These are phyloP conservation scores for Tachina fera DNA, from an alignment of 2,888 invertebrate genomes.

Conservation along the genomic window DNA sequence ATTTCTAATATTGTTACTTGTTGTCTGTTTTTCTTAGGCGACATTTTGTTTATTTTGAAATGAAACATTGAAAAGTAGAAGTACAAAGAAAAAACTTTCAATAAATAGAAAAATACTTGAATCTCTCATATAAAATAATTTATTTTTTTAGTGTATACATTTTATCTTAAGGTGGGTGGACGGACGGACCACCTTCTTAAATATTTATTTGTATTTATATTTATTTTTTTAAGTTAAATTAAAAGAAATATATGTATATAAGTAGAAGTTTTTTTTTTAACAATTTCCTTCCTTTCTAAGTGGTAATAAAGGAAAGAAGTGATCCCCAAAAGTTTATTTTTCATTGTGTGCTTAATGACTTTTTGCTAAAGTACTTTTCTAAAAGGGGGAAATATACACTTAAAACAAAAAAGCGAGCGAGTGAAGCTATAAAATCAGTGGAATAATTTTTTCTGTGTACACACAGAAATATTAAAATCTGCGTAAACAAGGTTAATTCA, in stretches of 20 bases:
- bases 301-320: constrained; percentile 2
- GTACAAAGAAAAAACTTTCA: neutral
- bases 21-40: constrained; percentile 37
- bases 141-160: neutral
- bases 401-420: neutral
- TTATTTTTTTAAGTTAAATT: neutral
- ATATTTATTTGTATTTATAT: neutral
- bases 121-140: neutral
- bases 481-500: no score
- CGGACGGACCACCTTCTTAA: no score
- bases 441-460: neutral
- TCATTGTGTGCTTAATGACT: neutral
- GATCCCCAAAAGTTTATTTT: constrained; percentile 13
- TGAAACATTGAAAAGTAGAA: constrained; percentile 22
- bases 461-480: neutral
- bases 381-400: constrained; percentile 10
- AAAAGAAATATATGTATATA: neutral
- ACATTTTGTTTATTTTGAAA: constrained; percentile 57
- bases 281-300: neutral
- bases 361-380: no score
- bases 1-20: constrained; percentile 27
- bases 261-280: neutral
- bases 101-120: constrained; percentile 28
- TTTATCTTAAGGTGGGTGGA: neutral
- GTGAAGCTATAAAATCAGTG: no score